Evolutionary conservation across 2,888 invertebrate species (phyloP).

Genomic region (Patella pellucida): DNA sequence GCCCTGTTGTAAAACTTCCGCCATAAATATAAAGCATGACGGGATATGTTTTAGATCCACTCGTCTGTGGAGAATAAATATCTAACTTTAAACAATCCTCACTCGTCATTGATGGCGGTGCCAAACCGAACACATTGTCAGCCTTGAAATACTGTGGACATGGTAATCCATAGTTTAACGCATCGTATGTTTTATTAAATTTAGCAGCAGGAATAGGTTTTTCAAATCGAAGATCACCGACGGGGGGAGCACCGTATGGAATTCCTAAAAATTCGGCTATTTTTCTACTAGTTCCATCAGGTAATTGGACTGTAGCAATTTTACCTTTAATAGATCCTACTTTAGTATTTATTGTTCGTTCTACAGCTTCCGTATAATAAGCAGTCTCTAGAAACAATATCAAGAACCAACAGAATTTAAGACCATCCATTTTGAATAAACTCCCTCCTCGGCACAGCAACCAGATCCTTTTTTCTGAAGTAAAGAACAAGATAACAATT

Average conservation of each 20-base stretch:
- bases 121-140: not conserved
- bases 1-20: constrained; percentile 42
- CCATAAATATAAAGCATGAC: constrained; percentile 49
- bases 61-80: constrained; percentile 42
- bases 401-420: no score
- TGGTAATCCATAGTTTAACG: constrained; percentile 86
- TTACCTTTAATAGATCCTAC: not conserved
- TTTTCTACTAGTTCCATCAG: not conserved
- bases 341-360: not conserved
- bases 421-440: no score
- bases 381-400: no score
- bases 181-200: constrained; percentile 79
- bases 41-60: constrained; percentile 18
- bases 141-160: constrained; percentile 77
- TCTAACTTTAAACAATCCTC: constrained; percentile 54
- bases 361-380: not conserved
- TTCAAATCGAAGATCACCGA: constrained; percentile 72
- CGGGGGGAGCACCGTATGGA: constrained; percentile 75
- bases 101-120: constrained; percentile 24
- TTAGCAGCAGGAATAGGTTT: constrained; percentile 48
- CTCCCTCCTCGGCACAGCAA: no score
- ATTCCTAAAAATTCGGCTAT: constrained; percentile 41
- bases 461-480: no score
- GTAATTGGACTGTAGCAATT: not conserved
- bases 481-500: no score